These are phyloP conservation scores for Rhea pennata DNA, from an alignment of 2,113 vertebrate genomes.

Conservation along the genomic window DNA sequence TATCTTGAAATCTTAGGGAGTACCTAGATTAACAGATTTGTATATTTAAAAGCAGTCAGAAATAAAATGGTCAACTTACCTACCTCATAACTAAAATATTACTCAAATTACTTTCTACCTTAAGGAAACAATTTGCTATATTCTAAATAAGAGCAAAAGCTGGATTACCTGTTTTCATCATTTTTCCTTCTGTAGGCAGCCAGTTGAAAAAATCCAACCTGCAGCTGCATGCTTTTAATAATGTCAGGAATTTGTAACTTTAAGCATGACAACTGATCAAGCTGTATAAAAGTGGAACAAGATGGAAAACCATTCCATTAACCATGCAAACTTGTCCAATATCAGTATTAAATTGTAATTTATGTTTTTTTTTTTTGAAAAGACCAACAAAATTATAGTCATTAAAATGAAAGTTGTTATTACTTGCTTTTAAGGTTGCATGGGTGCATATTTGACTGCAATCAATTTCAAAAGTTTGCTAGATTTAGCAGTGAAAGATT, in stretches of 20 bases:
- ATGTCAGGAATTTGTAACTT: slow-evolving; percentile 86
- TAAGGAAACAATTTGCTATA: neutral
- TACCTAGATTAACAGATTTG: neutral
- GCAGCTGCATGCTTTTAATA: slow-evolving; percentile 81
- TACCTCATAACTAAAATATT: neutral
- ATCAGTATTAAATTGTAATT: slow-evolving; percentile 63
- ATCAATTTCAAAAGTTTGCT: slow-evolving; percentile 47
- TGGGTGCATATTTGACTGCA: slow-evolving; percentile 42
- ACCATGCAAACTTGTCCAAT: slow-evolving; percentile 74
- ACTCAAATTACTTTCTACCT: neutral
- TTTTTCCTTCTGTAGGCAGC: slow-evolving; percentile 73
- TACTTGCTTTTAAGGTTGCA: slow-evolving; percentile 52
- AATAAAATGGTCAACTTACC: neutral
- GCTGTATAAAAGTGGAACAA: slow-evolving; percentile 76
- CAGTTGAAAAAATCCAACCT: slow-evolving; percentile 81
- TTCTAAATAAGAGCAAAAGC: neutral
- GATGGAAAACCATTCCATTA: slow-evolving; percentile 78
- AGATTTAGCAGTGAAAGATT: slow-evolving; percentile 59
- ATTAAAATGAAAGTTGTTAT: slow-evolving; percentile 45
- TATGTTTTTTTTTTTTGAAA: neutral
- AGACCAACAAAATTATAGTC: slow-evolving; percentile 45
- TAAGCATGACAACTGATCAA: slow-evolving; percentile 84
- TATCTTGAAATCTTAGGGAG: neutral
- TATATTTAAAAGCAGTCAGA: neutral
- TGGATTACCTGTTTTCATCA: neutral